Evolutionary conservation across 1,140 invertebrate species (phyloP).

Genomic region (Gonatopus flavifemur): DNA sequence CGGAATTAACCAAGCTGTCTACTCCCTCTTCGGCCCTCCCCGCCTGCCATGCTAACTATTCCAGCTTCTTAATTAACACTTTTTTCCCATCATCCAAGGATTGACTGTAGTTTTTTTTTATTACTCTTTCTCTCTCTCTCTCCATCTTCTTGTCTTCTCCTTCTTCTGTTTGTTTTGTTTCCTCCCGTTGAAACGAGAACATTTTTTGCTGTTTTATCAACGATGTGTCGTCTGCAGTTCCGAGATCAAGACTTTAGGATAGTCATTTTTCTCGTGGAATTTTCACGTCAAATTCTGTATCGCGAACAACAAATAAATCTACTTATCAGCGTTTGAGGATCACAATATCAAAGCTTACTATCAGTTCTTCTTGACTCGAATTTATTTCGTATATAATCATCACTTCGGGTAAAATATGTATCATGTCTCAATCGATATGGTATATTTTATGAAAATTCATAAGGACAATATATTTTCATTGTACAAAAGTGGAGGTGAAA

Average conservation of each 20-base stretch:
- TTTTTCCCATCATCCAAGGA: background rate
- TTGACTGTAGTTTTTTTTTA: background rate
- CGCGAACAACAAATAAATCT: background rate
- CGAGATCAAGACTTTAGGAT: too few species aligned
- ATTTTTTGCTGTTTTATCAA: slow-evolving; percentile 2
- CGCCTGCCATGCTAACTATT: background rate
- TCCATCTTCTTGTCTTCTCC: slow-evolving; percentile 8
- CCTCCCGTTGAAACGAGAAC: too few species aligned
- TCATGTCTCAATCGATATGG: too few species aligned
- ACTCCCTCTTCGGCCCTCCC: background rate
- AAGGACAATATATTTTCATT: too few species aligned
- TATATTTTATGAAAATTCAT: too few species aligned
- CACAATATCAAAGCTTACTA: too few species aligned
- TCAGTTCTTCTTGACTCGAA: background rate
- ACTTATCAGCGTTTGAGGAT: too few species aligned
- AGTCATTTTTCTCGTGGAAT: too few species aligned
- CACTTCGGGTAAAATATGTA: too few species aligned
- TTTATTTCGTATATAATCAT: background rate
- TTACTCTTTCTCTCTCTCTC: slow-evolving; percentile 1
- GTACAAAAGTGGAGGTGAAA: too few species aligned
- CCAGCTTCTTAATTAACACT: slow-evolving; percentile 1
- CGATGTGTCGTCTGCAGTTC: slow-evolving; percentile 6
- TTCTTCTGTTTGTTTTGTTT: too few species aligned
- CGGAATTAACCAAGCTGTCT: background rate
- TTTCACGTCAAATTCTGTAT: too few species aligned